Percentiles rank a stretch among this genome's conserved stretches.
Conservation (phyloP, 2,888 invertebrate species). For the Drosophila vallismaia region DNA sequence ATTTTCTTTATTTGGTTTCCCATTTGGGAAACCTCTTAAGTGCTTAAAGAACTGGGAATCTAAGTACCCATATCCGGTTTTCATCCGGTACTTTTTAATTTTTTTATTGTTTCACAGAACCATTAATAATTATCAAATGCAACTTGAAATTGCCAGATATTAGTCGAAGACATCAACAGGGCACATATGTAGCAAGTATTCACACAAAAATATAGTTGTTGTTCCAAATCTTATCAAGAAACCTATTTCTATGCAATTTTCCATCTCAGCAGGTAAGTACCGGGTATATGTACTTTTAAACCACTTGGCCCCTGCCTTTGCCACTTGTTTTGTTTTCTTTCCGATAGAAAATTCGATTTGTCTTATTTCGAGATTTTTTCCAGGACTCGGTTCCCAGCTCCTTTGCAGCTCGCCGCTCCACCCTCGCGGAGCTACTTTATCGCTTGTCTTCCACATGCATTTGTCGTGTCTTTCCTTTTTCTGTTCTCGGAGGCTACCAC, state of each 20-base stretch:
- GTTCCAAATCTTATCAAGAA: neutral
- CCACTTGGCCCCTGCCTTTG: neutral
- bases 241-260: neutral
- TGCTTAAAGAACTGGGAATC: too few species aligned
- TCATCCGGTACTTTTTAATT: too few species aligned
- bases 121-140: too few species aligned
- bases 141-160: too few species aligned
- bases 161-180: too few species aligned
- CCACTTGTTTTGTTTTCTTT: slow-evolving; percentile 10
- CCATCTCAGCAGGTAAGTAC: neutral
- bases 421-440: slow-evolving; percentile 68
- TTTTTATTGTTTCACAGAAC: too few species aligned
- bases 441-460: slow-evolving; percentile 42
- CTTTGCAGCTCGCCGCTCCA: slow-evolving; percentile 30
- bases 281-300: neutral
- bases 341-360: slow-evolving; percentile 65
- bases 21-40: too few species aligned
- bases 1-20: too few species aligned
- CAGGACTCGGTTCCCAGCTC: slow-evolving; percentile 2
- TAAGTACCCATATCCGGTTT: too few species aligned
- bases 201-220: too few species aligned
- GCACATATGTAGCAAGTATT: too few species aligned
- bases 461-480: slow-evolving; percentile 3
- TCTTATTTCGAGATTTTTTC: slow-evolving; percentile 46
- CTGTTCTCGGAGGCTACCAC: neutral